Evolutionary conservation across 2,797 vertebrate species (phyloP), one percentile per base, ranked within the genome.

Genomic region (Pterois miles): DNA sequence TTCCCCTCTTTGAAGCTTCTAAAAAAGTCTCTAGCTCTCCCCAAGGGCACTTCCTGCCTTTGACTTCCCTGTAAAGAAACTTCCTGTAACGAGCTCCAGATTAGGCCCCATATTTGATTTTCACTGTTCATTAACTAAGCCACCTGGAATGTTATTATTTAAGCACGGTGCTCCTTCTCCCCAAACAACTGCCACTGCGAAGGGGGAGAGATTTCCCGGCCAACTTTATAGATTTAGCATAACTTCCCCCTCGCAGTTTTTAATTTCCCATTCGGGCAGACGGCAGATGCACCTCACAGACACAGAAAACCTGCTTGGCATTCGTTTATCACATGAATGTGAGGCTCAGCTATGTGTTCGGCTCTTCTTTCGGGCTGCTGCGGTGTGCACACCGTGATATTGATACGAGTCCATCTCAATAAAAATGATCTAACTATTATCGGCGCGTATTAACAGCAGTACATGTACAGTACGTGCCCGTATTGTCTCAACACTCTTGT

Each of bases 71-170:
- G 94, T 94, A 94, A 95, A 93, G 93, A 95, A 95, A 95, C 91
- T 94, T 93, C 86, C 91, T 91, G 92, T 95, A 95, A 95, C 93
- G 93, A 95, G 94, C 94, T 94, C 92, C 93, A 95, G 95, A 96
- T 95, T 96, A 94, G 85, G 86, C 90, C 90, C 92, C 95, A 96
- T 95, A 95, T 95, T 96, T 96, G 94, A 94, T 95, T 95, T 96
- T 95, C 95, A 96, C 95, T 96, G 94, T 95, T 96, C 95, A 96
- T 96, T 96, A 96, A 95, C 93, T 94, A 92, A 96, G 95, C 94
- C 95, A 96, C 95, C 95, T 96, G 95, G 95, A 95, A 95, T 94
- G 94, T 92, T 95, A 95, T 95, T 96, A 95, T 95, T 96, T 95
- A 94, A 95, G 94, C 94, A 86, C 83, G 93, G 82, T 88, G 80